Percentiles rank a stretch among this genome's conserved stretches.
These are phyloP conservation scores for Orthonychiurus folsomi DNA, from an alignment of 2,888 invertebrate species.

Conservation along the genomic window DNA sequence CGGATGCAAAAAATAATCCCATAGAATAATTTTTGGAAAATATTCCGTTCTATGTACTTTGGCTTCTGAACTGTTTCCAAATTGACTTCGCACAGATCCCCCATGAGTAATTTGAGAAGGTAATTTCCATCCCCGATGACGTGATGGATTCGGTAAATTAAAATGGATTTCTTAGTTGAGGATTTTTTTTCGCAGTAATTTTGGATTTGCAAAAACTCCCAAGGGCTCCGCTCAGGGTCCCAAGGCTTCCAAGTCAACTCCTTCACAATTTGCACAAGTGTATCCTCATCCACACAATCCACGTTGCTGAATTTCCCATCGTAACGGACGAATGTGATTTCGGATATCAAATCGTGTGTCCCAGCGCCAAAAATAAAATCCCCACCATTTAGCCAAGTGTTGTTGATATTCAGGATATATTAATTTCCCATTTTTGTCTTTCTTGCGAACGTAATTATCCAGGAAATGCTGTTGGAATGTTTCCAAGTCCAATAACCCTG, in stretches of 20 bases:
- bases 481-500: constrained; percentile 20
- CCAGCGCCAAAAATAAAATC: constrained; percentile 28
- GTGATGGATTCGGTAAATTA: constrained; percentile 27
- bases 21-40: constrained; percentile 7
- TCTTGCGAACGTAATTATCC: constrained; percentile 13
- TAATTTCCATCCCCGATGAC: constrained; percentile 25
- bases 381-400: constrained; percentile 20
- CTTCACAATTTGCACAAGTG: constrained; percentile 19
- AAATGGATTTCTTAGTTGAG: constrained; percentile 15
- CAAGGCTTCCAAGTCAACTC: constrained; percentile 26
- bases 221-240: constrained; percentile 19
- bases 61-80: constrained; percentile 19
- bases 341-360: constrained; percentile 19
- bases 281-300: constrained; percentile 12
- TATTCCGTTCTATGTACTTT: constrained; percentile 11
- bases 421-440: constrained; percentile 10
- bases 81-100: constrained; percentile 20
- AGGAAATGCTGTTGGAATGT: constrained; percentile 17
- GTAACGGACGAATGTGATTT: constrained; percentile 22
- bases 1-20: constrained; percentile 20
- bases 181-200: constrained; percentile 16
- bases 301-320: constrained; percentile 13
- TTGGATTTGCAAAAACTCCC: constrained; percentile 25
- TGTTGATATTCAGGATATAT: constrained; percentile 28
- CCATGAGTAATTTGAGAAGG: constrained; percentile 21